A percentile compares a stretch with the other conserved stretches of the same genome.
phyloP scores from a whole-genome alignment of 2,888 invertebrate species.

The Yponomeuta plumbellus region DNA sequence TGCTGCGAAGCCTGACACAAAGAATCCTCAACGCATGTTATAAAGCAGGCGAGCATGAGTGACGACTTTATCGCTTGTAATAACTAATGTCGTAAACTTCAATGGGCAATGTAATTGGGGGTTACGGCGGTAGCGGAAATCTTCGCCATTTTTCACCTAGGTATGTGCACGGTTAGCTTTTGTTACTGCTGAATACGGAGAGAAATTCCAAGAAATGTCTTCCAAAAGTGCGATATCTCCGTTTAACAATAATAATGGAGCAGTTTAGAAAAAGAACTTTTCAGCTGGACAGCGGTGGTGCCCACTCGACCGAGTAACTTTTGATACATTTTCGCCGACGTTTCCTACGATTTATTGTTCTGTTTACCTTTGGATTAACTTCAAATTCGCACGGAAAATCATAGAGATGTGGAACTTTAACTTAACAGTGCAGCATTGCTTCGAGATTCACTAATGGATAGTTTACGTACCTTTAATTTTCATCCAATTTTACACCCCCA shows the following conservation, averaged over 20 bases:
- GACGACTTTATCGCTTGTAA: conserved; percentile 7
- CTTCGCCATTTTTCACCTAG: background rate
- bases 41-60: conserved; percentile 8
- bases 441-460: background rate
- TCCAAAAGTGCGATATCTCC: background rate
- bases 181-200: background rate
- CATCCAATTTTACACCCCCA: conserved; percentile 4
- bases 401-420: background rate
- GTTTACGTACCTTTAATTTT: conserved; percentile 8
- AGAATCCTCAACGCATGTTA: conserved; percentile 4
- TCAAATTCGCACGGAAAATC: background rate
- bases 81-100: conserved; percentile 8
- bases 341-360: conserved; percentile 45
- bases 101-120: conserved; percentile 1
- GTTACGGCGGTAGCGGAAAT: background rate
- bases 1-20: background rate
- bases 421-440: background rate
- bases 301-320: conserved; percentile 35
- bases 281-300: background rate
- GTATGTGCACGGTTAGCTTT: background rate
- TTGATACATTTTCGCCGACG: conserved; percentile 48
- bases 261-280: background rate
- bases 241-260: background rate
- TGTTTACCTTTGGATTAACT: conserved; percentile 10
- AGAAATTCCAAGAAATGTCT: background rate